Base-by-base conservation (phyloP, 2,797 vertebrate species). In the Poeciliopsis paucimaculata region DNA sequence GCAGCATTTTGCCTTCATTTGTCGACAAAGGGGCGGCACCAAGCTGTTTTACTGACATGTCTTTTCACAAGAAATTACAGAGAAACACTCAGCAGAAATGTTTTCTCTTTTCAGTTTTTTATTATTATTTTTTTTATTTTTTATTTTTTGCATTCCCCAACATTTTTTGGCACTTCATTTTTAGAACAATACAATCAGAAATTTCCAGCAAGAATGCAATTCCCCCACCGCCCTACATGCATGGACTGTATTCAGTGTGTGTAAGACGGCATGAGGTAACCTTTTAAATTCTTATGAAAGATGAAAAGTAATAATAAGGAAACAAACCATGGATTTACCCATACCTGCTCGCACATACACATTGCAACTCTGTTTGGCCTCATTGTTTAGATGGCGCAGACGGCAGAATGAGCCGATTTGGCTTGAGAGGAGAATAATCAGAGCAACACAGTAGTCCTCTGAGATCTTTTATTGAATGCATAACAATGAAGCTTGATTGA, bases 401-500 rank as follows among this genome's bases (percentile, higher is more conserved):
- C 88, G 87, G 86, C 85, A 87, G 90, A 95, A 92, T 89, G 90
- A 90, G 87, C 73, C 62, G 73, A 92, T 95, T 94, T 95, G 93
- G 92, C 90, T 91, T 53, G 71, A 91, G 92, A 93, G 87, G 72
- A 87, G 89, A 93, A 94, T 95, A 95, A 95, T 95, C 91, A 92
- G 87, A 89, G 92, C 90, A 91, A 92, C 90, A 86, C 88, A 80
- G 83, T 75, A 86, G 88, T 90, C 94, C 94, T 91, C 18, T 5
- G 94, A 94, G 93, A 93, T 93, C 82, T 86, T 92, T 90, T 91
- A 94, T 95, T 95, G 94, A 95, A 93, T 91, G 90, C 91, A 91
- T 93, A 86, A 96, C 94, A 95, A 95, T 94, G 92, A 92, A 83
- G 88, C 89, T 92, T 95, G 94, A 96, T 96, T 96, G 92, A 91